These are phyloP conservation scores for Drosophila tropicalis DNA, from an alignment of 1,140 invertebrate genomes.

Conservation along the genomic window DNA sequence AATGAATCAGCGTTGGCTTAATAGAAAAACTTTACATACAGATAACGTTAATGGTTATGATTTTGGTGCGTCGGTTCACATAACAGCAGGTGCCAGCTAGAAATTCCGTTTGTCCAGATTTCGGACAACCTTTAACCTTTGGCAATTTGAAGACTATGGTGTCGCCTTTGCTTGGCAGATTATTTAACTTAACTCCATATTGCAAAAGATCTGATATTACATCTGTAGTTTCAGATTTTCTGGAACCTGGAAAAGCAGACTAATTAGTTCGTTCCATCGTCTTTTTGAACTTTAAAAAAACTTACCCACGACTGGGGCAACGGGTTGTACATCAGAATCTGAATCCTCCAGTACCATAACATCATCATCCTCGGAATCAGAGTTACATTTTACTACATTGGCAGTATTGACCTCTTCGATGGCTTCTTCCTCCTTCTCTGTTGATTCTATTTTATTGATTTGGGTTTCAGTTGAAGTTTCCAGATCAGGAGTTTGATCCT, in stretches of 20 bases:
- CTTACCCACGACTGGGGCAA: slow-evolving; percentile 9
- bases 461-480: neutral
- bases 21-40: slow-evolving; percentile 16
- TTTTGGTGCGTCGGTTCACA: slow-evolving; percentile 58
- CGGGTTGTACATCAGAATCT: slow-evolving; percentile 42
- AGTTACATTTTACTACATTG: slow-evolving; percentile 23
- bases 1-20: neutral
- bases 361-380: slow-evolving; percentile 62
- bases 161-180: slow-evolving; percentile 44
- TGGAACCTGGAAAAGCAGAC: neutral
- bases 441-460: neutral
- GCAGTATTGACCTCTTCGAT: neutral
- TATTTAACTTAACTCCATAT: slow-evolving; percentile 19
- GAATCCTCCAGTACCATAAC: slow-evolving; percentile 64
- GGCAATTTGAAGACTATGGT: slow-evolving; percentile 55
- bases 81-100: slow-evolving; percentile 52
- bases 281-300: neutral
- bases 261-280: neutral
- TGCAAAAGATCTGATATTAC: slow-evolving; percentile 37
- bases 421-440: neutral
- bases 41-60: slow-evolving; percentile 37
- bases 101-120: slow-evolving; percentile 16
- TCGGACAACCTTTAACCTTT: slow-evolving; percentile 11
- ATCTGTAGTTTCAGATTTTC: neutral
- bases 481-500: neutral